Base-by-base conservation (phyloP, 2,888 invertebrate genomes). In the Chymomyza caudatula region DNA sequence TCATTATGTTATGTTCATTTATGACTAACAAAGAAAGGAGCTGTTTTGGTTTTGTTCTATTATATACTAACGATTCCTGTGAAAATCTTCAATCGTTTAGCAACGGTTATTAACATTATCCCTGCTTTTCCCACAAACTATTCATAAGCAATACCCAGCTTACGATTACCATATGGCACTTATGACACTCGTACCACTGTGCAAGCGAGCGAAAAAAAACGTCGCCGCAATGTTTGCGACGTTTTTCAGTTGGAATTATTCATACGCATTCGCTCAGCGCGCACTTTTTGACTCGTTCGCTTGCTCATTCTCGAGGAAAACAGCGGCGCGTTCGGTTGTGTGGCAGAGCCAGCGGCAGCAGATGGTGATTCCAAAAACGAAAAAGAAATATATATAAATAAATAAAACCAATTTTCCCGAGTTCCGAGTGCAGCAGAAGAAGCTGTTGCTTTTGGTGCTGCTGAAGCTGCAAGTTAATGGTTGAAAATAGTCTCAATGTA, bases 221-320 rank as follows among this genome's bases (percentile, higher is more conserved):
- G 74, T 71, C 74, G 70, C 71, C 60, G 53, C 71, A 69, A 69
- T 77, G 69, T 76, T 71, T 70, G 58, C 69, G n/a, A 47, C 58
- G 51, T 62, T 63, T 42, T 37, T 54, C 13, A 59, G 43, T 61
- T 56, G 59, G 2, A 20, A 44, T 44, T 51, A 29, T 23, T 64
- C 47, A n/a, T 55, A 25, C 60, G 63, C 65, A 57, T 71, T 73
- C 77, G 77, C 67, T 76, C 66, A 65, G 69, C 70, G 73, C 75
- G 73, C 77, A 76, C 71, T 59, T 51, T 25, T 29, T 49, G 59
- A 13, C 47, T 47, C 19, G 15, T 13, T 15, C 17, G 15, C n/a
- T 19, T 15, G 74, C 71, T 79, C 80, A 82, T 80, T 81, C 80
- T 83, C 82, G 78, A 77, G 74, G 73, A 67, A 80, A 80, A 77